These are phyloP conservation scores for Catocala fraxini DNA, from an alignment of 2,888 invertebrate genomes.

Conservation along the genomic window DNA sequence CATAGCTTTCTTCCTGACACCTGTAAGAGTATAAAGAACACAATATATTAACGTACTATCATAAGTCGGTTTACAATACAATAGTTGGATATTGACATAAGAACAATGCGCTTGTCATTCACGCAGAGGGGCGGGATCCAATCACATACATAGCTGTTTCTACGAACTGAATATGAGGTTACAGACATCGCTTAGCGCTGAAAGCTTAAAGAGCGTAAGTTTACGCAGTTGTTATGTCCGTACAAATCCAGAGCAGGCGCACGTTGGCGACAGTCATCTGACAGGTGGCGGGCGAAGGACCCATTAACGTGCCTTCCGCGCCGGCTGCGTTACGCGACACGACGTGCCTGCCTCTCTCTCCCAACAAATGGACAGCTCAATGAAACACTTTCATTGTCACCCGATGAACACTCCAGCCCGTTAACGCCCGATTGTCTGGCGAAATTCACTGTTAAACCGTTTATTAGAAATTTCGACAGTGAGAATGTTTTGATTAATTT, in stretches of 20 bases:
- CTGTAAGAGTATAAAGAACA: too few species aligned
- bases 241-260: conserved; percentile 58
- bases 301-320: conserved; percentile 75
- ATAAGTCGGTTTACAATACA: neutral
- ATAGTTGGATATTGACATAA: conserved; percentile 12
- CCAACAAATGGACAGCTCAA: conserved; percentile 62
- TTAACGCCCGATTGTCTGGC: conserved; percentile 49
- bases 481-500: conserved; percentile 49
- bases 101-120: conserved; percentile 19
- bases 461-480: conserved; percentile 42
- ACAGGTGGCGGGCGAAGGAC: conserved; percentile 69
- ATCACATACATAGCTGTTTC: neutral
- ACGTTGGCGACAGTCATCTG: conserved; percentile 74
- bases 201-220: conserved; percentile 45
- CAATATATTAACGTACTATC: too few species aligned
- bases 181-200: neutral
- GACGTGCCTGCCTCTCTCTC: conserved; percentile 52
- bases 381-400: conserved; percentile 65
- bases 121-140: neutral
- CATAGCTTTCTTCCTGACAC: too few species aligned
- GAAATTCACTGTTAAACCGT: conserved; percentile 50
- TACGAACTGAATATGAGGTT: conserved; percentile 3
- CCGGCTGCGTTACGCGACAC: conserved; percentile 54
- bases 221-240: conserved; percentile 50
- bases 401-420: conserved; percentile 52